A percentile compares a stretch with the other conserved stretches of the same genome.
These are phyloP conservation scores for Drosophila peninsularis DNA, from an alignment of 2,888 invertebrate genomes.

Conservation along the genomic window DNA sequence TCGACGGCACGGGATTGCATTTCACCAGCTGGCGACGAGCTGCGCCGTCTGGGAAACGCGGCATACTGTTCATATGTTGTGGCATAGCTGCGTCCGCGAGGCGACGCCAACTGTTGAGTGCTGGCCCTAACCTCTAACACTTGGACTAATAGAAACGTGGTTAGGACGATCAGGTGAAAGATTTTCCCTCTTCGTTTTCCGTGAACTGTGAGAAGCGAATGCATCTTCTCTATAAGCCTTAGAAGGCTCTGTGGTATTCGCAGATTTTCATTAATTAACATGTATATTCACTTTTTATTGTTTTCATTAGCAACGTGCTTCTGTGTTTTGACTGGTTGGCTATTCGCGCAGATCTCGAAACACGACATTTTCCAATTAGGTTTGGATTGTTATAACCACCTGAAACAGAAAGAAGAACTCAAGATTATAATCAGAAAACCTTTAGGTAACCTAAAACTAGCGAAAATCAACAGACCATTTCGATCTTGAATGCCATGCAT, in stretches of 20 bases:
- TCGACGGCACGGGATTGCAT: slow-evolving; percentile 96
- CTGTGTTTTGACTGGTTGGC: slow-evolving; percentile 32
- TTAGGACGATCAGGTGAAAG: slow-evolving; percentile 47
- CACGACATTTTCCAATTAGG: slow-evolving; percentile 45
- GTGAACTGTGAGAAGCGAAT: slow-evolving; percentile 32
- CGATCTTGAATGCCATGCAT: neutral
- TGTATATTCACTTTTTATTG: slow-evolving; percentile 48
- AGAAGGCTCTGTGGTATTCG: slow-evolving; percentile 28
- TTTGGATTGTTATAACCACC: slow-evolving; percentile 26
- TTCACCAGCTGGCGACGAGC: slow-evolving; percentile 85
- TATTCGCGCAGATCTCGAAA: slow-evolving; percentile 23
- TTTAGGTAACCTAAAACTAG: neutral
- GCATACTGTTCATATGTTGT: slow-evolving; percentile 79
- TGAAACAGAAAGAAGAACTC: slow-evolving; percentile 34
- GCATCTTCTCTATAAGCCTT: slow-evolving; percentile 59
- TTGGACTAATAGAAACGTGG: slow-evolving; percentile 28
- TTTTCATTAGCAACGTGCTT: slow-evolving; percentile 40
- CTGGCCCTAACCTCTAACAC: slow-evolving; percentile 23
- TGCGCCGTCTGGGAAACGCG: slow-evolving; percentile 83
- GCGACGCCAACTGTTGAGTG: slow-evolving; percentile 44
- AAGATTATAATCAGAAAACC: neutral
- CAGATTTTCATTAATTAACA: slow-evolving; percentile 28
- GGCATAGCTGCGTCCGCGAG: slow-evolving; percentile 72
- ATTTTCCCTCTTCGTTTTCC: slow-evolving; percentile 40
- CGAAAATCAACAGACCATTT: neutral